Base-by-base conservation (phyloP, 2,888 invertebrate genomes). In the Callyntrura sp. region DNA sequence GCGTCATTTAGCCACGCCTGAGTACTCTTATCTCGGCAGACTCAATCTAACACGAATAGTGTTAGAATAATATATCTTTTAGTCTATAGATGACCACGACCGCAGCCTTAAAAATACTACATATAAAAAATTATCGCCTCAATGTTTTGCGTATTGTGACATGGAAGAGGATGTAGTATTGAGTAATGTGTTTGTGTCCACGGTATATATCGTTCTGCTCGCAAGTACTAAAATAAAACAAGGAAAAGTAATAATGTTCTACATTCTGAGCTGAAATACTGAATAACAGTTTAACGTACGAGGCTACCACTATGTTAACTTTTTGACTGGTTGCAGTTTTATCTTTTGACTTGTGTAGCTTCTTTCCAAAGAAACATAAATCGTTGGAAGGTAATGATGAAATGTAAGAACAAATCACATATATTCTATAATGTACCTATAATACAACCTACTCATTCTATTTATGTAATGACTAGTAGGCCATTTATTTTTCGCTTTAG, bases 1-100 rank as follows among this genome's bases (percentile, higher is more conserved):
- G 82, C 45, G 45, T 45, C 86, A 79, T 17, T 23, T 55, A 43
- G 45, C 68, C 87, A 87, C 87, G 87, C 82, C 87, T 87, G 73
- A 57, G 35, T 68, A 62, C 20, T 23, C 9, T 62, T 62, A 62
- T 62, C 62, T 62, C 23, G 20, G 1, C 25, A 9, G 8, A 25
- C 23, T 23, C 25, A 62, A 62, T 51, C 51, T 14, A 14, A 14
- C 8, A 62, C 62, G 9, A 65, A 62, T 25, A 62, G 62, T 51
- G 55, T 23, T 25, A 62, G 11, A 62, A 11, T 35, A 2, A 35
- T 35, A 35, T n/a, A 62, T 62, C 62, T 62, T n/a, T n/a, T 62
- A 4, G n/a, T 57, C 25, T 6, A 23, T 25, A 62, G 25, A 25
- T 62, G 25, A 62, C 14, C 62, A 25, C 25, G 62, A 62, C 62